Base-by-base conservation (phyloP, 2,888 invertebrate species). In the Eugnorisma glareosa region DNA sequence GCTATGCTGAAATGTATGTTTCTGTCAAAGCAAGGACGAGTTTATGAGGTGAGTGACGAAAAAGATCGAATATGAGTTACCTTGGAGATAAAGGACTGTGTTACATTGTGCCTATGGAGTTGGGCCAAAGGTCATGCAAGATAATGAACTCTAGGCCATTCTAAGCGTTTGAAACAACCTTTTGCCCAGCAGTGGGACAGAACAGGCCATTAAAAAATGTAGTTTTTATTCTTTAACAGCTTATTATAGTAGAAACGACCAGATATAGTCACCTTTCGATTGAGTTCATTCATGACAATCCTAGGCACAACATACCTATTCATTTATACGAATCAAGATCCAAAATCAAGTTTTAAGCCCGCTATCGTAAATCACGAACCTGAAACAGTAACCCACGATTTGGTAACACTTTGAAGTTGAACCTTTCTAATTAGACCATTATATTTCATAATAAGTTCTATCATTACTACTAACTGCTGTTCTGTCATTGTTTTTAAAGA, bases 371-470 rank as follows among this genome's bases (percentile, higher is more conserved):
- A 68, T 79, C 86, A 86, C 73, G 74, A 84, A 66, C 54, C 66
- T 37, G 67, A 83, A 72, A 68, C 82, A 54, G 61, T 73, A 78
- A 71, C 77, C 67, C 71, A 72, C 72, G 54, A 57, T 70, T 64
- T 69, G 43, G 74, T 70, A 78, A 85, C 75, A 73, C 57, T 40
- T 0, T 37, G 43, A 31, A 70, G 35, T 0, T 37, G 43, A 31
- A 70, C 71, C 76, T 73, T 86, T 83, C 81, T 81, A 86, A 86
- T 86, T 84, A 84, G 43, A 69, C n/a, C 35, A 70, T 72, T 73
- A 74, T 72, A 86, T 81, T 76, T 83, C 86, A 75, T 77, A 80
- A 77, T 80, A 67, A 78, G 15, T 73, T 68, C 37, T 77, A 81
- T 73, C 61, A 85, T 77, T 75, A 77, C 4, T 43, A 51, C 48